A percentile compares a stretch with the other conserved stretches of the same genome.
phyloP scores from a whole-genome alignment of 1,140 invertebrate genomes.

The Neodiprion fabricii region DNA sequence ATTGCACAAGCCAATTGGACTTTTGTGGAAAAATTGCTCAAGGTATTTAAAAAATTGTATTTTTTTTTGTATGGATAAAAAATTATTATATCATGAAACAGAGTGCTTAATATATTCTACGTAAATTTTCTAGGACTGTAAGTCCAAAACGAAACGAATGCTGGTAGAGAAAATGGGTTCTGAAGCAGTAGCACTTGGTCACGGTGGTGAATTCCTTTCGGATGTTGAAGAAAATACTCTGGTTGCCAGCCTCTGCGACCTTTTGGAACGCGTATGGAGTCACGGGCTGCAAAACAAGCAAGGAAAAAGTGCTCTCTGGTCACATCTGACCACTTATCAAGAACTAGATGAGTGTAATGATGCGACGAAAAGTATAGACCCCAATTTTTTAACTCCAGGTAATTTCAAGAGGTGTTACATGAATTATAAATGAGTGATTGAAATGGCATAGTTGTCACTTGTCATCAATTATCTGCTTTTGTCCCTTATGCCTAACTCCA shows the following conservation, averaged over 20 bases:
- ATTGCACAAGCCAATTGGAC: conserved; percentile 98
- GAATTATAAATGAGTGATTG: conserved; percentile 26
- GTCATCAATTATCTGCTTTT: background rate
- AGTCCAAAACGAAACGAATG: conserved; percentile 96
- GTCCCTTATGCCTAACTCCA: conserved; percentile 1
- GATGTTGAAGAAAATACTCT: conserved; percentile 94
- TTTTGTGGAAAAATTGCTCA: conserved; percentile 96
- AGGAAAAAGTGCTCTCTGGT: conserved; percentile 95
- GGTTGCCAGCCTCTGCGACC: conserved; percentile 96
- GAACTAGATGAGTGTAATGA: conserved; percentile 84
- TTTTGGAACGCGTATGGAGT: conserved; percentile 97
- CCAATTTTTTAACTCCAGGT: conserved; percentile 86
- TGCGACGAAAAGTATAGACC: conserved; percentile 76
- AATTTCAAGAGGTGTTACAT: conserved; percentile 39
- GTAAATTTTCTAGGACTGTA: conserved; percentile 73
- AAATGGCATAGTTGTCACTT: conserved; percentile 7
- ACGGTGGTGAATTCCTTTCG: conserved; percentile 69
- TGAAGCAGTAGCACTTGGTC: conserved; percentile 86
- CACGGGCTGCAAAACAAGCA: conserved; percentile 96
- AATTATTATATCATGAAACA: background rate
- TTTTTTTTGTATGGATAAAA: background rate
- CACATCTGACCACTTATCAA: conserved; percentile 88
- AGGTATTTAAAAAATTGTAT: conserved; percentile 66
- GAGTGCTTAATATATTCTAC: background rate
- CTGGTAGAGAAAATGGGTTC: conserved; percentile 97